phyloP scores from a whole-genome alignment of 23 tunicate species.

The Trididemnum clinides region DNA sequence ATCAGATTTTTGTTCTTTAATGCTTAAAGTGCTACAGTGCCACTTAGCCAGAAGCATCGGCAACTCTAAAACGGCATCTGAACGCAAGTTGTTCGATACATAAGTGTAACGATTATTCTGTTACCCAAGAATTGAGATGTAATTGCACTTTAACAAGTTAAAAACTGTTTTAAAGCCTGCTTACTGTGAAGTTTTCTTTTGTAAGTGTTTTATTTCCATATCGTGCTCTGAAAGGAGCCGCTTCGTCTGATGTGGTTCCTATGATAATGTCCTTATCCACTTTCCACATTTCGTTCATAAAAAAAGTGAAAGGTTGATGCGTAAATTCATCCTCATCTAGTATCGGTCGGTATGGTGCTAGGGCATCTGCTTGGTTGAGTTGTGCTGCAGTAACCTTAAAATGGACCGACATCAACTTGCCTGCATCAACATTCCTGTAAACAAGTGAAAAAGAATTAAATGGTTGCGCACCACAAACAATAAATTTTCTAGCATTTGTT shows the following conservation, averaged over 20 bases:
- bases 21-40: no score
- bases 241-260: conserved; percentile 2
- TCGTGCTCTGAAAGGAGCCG: background rate
- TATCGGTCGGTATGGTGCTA: background rate
- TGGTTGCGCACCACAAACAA: no score
- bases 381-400: background rate
- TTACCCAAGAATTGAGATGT: no score
- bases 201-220: background rate
- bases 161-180: background rate
- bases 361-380: background rate
- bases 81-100: no score
- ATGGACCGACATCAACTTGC: background rate
- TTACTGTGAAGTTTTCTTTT: background rate
- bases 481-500: no score
- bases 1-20: no score
- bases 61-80: no score
- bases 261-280: background rate
- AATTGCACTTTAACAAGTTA: background rate
- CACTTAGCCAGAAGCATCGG: no score
- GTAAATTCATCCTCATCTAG: conserved; percentile 1
- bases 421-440: background rate
- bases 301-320: background rate
- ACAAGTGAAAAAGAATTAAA: background rate
- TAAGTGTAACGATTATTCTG: no score
- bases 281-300: background rate